Base-by-base conservation (phyloP, 2,113 vertebrate genomes). In the Sander vitreus region DNA sequence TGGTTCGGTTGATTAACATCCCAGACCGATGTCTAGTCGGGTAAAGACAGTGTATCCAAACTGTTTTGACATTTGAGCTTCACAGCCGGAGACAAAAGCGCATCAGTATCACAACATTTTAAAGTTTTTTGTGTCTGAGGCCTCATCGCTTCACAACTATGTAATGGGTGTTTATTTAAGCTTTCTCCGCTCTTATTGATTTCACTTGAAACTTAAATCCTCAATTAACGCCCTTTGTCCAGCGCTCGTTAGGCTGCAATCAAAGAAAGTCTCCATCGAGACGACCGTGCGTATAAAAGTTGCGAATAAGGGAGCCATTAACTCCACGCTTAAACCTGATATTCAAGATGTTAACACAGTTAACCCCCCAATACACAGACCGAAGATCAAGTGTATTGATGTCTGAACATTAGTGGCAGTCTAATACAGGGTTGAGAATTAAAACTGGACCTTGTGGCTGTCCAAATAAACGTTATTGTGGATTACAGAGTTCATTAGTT, bases 301-400 rank as follows among this genome's bases (percentile, higher is more conserved):
- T 48, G 81, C 55, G 8, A 84, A 72, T 14, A 51, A 83, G 43
- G 13, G 45, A 64, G 23, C 50, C 69, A 55, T 83, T 66, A 47
- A 45, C 19, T 73, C 74, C 59, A 66, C 58, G 80, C 80, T 43
- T 54, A 74, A 88, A 88, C 77, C 76, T 75, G 86, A 79, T 83
- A 62, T 25, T 51, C 69, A 58, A 57, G 72, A 30, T 71, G 63
- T 51, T 54, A 81, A 78, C 50, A 10, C 70, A 2, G 69, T 73
- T 77, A 45, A 21, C 6, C 3, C 3, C 21, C 71, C 71, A 92
- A 90, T 93, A 93, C 84, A 89, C 93, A 87, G 10, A 53, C 62
- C 51, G 74, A 6, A 27, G 21, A 67, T 57, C 23, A 48, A 51
- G 43, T 67, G 80, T 25, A 55, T 71, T 85, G 74, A n/a, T 65